Evolutionary conservation across 2,797 vertebrate species (phyloP).

Genomic region (Mionectes olivaceus): DNA sequence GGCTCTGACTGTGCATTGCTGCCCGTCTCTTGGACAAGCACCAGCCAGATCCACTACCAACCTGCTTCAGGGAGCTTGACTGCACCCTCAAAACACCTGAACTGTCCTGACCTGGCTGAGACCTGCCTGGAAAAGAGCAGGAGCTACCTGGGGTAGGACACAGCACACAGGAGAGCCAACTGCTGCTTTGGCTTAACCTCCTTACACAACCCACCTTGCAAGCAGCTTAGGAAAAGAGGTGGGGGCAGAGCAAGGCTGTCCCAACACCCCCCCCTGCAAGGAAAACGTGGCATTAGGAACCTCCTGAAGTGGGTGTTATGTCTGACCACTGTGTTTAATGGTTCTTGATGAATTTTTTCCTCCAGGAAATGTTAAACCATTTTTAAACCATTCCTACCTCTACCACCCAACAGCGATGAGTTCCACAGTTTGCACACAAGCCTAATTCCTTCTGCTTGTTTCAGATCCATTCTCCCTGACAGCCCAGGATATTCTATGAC

Average conservation of each 20-base stretch:
- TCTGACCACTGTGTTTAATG: neutral
- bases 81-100: neutral
- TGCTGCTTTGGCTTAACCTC: neutral
- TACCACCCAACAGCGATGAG: neutral
- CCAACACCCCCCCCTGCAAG: neutral
- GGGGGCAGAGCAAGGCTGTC: neutral
- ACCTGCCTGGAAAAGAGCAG: neutral
- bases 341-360: neutral
- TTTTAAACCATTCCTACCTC: neutral
- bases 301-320: neutral
- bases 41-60: rapidly evolving
- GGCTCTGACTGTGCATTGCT: neutral
- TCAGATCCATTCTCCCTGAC: neutral
- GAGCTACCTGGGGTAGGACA: rapidly evolving
- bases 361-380: neutral
- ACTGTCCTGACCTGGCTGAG: neutral
- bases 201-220: neutral
- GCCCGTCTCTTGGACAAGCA: neutral
- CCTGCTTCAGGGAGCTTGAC: neutral
- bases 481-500: neutral
- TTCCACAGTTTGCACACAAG: neutral
- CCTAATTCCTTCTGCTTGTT: neutral
- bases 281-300: neutral
- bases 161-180: neutral
- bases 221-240: neutral